Conservation (phyloP, 2,888 invertebrate genomes). For the Crematogaster levior region DNA sequence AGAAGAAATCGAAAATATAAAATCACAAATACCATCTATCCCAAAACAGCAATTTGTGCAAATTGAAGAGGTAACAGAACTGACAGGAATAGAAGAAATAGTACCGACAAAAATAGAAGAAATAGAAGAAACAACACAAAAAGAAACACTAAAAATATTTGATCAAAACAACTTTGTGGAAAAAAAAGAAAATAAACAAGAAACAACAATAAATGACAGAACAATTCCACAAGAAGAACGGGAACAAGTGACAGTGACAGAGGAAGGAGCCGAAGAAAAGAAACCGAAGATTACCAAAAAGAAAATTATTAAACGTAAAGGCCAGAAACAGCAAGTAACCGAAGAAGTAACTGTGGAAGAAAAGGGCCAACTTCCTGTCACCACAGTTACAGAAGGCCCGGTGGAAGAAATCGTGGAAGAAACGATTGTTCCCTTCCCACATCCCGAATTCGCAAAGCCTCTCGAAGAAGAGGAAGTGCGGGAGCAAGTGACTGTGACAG, state of each 20-base stretch:
- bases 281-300: constrained; percentile 74
- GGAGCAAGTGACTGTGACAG: constrained; percentile 75
- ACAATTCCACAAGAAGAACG: too few species aligned
- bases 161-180: too few species aligned
- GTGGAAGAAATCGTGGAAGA: constrained; percentile 61
- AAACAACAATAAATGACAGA: constrained; percentile 80
- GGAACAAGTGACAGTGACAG: constrained; percentile 75
- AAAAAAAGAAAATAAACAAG: constrained; percentile 52
- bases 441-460: constrained; percentile 64
- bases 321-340: constrained; percentile 79
- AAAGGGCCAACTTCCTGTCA: too few species aligned
- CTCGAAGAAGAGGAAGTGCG: constrained; percentile 71
- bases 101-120: constrained; percentile 79
- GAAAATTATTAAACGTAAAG: constrained; percentile 59
- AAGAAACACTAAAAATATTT: too few species aligned
- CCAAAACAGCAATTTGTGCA: constrained; percentile 83
- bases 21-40: constrained; percentile 77
- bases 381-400: constrained; percentile 14
- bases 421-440: too few species aligned
- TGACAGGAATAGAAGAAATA: constrained; percentile 76
- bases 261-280: constrained; percentile 81
- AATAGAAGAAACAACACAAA: constrained; percentile 71
- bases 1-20: constrained; percentile 83
- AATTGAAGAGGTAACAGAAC: constrained; percentile 80
- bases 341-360: constrained; percentile 43